phyloP scores from a whole-genome alignment of 2,113 vertebrate species.

The Oryctolagus cuniculus region DNA sequence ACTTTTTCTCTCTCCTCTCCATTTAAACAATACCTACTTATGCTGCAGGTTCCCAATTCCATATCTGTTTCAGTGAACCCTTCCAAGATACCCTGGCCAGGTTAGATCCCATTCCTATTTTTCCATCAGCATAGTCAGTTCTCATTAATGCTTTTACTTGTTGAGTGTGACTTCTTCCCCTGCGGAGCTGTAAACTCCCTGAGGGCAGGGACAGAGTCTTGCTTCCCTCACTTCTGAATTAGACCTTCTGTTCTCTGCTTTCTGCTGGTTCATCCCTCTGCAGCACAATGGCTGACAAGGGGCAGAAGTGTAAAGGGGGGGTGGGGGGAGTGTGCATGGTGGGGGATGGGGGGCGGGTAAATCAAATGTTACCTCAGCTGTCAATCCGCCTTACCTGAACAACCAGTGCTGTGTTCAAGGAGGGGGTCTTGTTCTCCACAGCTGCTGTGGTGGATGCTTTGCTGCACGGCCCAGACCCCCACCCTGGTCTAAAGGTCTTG shows the following conservation, averaged over 20 bases:
- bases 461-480: background rate
- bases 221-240: background rate
- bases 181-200: background rate
- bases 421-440: background rate
- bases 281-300: background rate
- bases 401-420: background rate
- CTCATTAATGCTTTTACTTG: background rate
- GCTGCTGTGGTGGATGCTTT: background rate
- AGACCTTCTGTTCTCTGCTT: constrained; percentile 8
- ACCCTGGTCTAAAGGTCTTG: background rate
- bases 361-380: background rate
- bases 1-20: background rate
- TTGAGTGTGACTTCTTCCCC: background rate
- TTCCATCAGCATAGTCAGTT: background rate
- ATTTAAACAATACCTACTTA: background rate
- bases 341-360: too few species aligned
- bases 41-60: background rate
- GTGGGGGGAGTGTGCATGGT: background rate
- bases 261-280: constrained; percentile 1
- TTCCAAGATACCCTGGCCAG: background rate
- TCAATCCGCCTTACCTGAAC: background rate
- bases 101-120: background rate
- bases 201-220: background rate
- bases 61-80: background rate
- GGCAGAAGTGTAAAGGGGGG: background rate